These are phyloP conservation scores for Gymnocephalus cernua DNA, from an alignment of 2,113 vertebrate species.

Conservation along the genomic window DNA sequence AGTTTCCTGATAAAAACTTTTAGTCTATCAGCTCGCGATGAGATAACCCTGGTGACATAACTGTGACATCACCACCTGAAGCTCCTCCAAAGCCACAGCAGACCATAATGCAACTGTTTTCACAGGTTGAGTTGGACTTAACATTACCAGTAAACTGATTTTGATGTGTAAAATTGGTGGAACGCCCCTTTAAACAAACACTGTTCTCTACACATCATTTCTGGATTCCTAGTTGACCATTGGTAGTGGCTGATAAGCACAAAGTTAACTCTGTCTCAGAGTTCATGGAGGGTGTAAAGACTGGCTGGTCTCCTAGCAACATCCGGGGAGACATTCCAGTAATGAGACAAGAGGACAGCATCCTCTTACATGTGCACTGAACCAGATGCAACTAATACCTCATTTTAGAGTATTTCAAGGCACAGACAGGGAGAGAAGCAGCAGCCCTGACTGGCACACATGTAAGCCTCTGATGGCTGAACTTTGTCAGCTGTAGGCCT, in stretches of 20 bases:
- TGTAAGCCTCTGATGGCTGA: not conserved
- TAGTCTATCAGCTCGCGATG: not conserved
- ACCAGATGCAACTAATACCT: constrained; percentile 49
- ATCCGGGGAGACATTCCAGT: constrained; percentile 44
- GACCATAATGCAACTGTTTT: not conserved
- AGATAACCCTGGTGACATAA: not conserved
- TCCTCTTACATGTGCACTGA: constrained; percentile 48
- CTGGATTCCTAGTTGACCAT: not conserved
- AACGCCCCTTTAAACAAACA: not conserved
- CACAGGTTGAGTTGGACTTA: not conserved
- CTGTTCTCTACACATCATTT: not conserved
- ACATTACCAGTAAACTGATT: not conserved
- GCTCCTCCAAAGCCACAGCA: not conserved
- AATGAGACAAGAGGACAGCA: constrained; percentile 58
- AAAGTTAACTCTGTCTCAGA: constrained; percentile 12
- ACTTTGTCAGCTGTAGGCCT: not conserved
- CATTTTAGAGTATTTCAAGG: constrained; percentile 36
- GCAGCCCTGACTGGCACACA: not conserved
- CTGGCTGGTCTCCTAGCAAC: constrained; percentile 67
- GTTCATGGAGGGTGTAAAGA: constrained; percentile 49
- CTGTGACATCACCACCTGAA: not conserved
- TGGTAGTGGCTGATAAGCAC: not conserved
- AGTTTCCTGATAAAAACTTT: not conserved
- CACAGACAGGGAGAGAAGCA: constrained; percentile 11
- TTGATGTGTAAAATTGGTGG: not conserved